Conservation (phyloP, 2,113 vertebrate genomes). For the Syngnathoides biaculeatus region DNA sequence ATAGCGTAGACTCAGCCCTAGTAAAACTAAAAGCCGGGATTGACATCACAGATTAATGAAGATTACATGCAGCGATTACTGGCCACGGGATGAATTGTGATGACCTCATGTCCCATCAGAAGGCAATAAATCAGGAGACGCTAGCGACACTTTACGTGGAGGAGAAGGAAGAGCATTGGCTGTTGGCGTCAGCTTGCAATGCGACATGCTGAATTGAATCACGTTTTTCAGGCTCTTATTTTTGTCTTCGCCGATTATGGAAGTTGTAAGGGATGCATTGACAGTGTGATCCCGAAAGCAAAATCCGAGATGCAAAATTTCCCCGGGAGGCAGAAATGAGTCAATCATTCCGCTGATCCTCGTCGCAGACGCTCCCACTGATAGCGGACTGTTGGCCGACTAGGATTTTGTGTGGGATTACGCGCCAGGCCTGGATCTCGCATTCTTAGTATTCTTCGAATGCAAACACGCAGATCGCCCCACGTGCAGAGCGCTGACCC, state of each 20-base stretch:
- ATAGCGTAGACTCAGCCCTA: constrained; percentile 44
- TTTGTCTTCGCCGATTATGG: neutral
- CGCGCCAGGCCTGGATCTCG: constrained; percentile 55
- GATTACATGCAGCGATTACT: constrained; percentile 68
- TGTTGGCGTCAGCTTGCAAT: constrained; percentile 30
- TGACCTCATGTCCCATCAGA: constrained; percentile 56
- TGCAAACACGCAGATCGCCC: constrained; percentile 54
- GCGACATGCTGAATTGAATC: constrained; percentile 24
- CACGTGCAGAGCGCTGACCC: constrained; percentile 60
- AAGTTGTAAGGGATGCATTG: neutral
- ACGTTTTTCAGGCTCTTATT: constrained; percentile 3
- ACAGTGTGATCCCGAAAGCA: constrained; percentile 2
- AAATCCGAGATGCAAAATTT: constrained; percentile 7
- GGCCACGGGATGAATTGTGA: constrained; percentile 55
- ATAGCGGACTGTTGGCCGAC: constrained; percentile 41
- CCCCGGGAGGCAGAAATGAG: constrained; percentile 25
- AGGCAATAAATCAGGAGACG: constrained; percentile 64
- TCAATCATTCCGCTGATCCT: constrained; percentile 43
- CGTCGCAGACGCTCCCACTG: constrained; percentile 31
- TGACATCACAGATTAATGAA: constrained; percentile 73
- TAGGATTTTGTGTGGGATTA: constrained; percentile 59
- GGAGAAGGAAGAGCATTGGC: constrained; percentile 40
- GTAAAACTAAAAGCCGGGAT: constrained; percentile 63
- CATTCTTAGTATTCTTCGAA: constrained; percentile 64
- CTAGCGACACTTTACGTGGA: constrained; percentile 38